Conservation (phyloP, 2,113 vertebrate genomes). For the Emydocephalus ijimae region DNA sequence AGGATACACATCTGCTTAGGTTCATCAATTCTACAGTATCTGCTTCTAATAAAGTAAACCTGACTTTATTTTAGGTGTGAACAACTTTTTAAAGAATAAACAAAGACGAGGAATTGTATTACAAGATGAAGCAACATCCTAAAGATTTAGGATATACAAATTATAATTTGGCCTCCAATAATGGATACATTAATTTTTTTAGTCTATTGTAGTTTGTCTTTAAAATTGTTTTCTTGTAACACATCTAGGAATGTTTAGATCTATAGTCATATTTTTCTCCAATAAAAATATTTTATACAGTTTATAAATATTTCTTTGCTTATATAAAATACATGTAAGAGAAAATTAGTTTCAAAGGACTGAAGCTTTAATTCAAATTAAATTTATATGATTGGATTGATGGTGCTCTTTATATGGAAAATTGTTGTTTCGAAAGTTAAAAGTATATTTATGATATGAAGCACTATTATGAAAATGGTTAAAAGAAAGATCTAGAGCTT, state of each 20-base stretch:
- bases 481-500: not conserved
- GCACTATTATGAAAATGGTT: not conserved
- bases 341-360: not conserved
- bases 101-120: not conserved
- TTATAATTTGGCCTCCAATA: not conserved
- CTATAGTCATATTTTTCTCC: not conserved
- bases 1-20: not conserved
- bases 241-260: not conserved
- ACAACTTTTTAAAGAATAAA: not conserved
- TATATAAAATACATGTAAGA: not conserved
- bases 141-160: not conserved
- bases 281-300: not conserved
- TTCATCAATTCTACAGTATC: not conserved
- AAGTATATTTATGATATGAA: not conserved
- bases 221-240: not conserved
- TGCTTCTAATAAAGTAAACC: not conserved
- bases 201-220: not conserved
- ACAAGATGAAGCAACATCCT: not conserved
- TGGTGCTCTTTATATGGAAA: not conserved
- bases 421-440: not conserved
- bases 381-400: not conserved
- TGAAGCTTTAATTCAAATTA: not conserved
- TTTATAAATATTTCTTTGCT: not conserved
- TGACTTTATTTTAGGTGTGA: not conserved
- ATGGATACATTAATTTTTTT: not conserved